Base-by-base conservation (phyloP, 2,888 invertebrate genomes). In the Pseudoips prasinana region DNA sequence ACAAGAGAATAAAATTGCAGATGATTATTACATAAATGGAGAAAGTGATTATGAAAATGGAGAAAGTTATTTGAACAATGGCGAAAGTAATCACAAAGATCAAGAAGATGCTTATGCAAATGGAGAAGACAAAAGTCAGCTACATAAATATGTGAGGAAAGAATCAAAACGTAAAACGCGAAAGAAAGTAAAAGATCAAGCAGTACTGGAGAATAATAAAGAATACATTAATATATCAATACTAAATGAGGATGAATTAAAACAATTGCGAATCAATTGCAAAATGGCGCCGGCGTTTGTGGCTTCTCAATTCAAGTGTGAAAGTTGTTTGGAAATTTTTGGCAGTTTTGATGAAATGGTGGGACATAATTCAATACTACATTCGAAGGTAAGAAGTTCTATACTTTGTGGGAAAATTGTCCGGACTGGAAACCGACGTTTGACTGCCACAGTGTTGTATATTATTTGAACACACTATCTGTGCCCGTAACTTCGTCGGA, bases 361-460 rank as follows among this genome's bases (percentile, higher is more conserved):
- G 1, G 32, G 18, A 2, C 82, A 82, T 51, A 53, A 65, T 30
- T 19, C 32, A 8, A 43, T 30, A 5, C 36, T 62, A 2, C 79
- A 82, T 60, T 29, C 26, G 1, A 36, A 69, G 64, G 81, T 79
- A 38, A 53, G 49, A 30, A 9, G n/a, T n/a, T n/a, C n/a, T n/a
- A n/a, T n/a, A n/a, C n/a, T n/a, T n/a, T n/a, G n/a, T n/a, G n/a
- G n/a, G n/a, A n/a, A n/a, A n/a, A n/a, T n/a, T n/a, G n/a, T n/a
- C n/a, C n/a, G n/a, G n/a, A n/a, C n/a, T n/a, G n/a, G n/a, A n/a
- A n/a, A n/a, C n/a, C n/a, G n/a, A n/a, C n/a, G n/a, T n/a, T n/a
- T n/a, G n/a, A n/a, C n/a, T n/a, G n/a, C n/a, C n/a, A n/a, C n/a
- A n/a, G n/a, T n/a, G n/a, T n/a, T n/a, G n/a, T n/a, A n/a, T n/a